These are phyloP conservation scores for Lasioglossum lativentre DNA, from an alignment of 2,888 invertebrate genomes.

Conservation along the genomic window DNA sequence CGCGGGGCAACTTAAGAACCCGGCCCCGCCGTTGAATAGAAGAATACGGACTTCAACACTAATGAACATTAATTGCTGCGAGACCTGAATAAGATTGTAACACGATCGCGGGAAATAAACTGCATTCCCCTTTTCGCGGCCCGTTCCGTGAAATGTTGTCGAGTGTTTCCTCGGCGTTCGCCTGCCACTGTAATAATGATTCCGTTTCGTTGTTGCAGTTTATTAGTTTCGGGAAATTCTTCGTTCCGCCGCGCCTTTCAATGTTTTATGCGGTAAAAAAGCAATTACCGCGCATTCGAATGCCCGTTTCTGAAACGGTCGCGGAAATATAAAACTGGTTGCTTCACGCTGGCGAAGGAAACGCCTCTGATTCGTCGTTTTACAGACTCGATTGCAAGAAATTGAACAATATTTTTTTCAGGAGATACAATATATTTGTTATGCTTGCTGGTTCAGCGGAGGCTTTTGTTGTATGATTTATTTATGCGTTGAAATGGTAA, in stretches of 20 bases:
- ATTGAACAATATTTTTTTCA: background rate
- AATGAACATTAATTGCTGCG: constrained; percentile 62
- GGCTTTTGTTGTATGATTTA: background rate
- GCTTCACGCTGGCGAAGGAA: background rate
- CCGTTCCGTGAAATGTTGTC: constrained; percentile 34
- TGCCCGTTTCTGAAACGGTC: constrained; percentile 1
- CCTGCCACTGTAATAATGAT: constrained; percentile 30
- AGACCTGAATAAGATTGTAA: constrained; percentile 60
- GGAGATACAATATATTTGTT: background rate
- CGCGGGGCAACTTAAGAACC: constrained; percentile 49
- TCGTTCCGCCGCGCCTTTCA: constrained; percentile 10
- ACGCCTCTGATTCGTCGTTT: background rate
- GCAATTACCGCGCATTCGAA: constrained; percentile 15
- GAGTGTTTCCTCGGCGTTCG: constrained; percentile 40
- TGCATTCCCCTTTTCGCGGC: constrained; percentile 36
- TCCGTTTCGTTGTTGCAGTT: constrained; percentile 34
- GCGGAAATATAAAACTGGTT: background rate
- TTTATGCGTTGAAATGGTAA: background rate
- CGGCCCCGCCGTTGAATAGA: constrained; percentile 35
- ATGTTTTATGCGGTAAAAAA: constrained; percentile 1
- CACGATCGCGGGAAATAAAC: constrained; percentile 52
- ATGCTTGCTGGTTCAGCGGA: background rate
- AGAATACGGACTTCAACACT: constrained; percentile 56
- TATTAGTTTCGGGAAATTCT: constrained; percentile 16
- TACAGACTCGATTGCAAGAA: background rate